Conservation (phyloP, 92 coral and sea anemone genomes). For the Porites rus region DNA sequence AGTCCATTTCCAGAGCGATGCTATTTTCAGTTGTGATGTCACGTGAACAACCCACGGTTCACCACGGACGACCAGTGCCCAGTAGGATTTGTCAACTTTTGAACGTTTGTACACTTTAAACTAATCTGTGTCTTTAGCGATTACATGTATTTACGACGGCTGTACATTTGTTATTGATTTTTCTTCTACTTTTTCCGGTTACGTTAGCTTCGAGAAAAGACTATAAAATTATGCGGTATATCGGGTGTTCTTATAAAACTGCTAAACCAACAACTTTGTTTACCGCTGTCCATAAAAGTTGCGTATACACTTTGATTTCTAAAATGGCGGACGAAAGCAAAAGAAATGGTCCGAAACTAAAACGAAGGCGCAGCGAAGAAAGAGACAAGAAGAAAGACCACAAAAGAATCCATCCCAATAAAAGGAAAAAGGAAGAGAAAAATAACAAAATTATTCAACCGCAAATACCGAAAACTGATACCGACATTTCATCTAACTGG, state of each 20-base stretch:
- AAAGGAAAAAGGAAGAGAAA: constrained; percentile 21
- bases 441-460: constrained; percentile 60
- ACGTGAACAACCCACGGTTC: constrained; percentile 16
- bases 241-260: neutral
- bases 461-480: constrained; percentile 77
- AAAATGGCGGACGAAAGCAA: constrained; percentile 22
- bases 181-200: neutral
- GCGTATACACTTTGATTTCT: neutral
- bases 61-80: neutral
- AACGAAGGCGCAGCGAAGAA: constrained; percentile 3
- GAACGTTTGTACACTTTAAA: neutral
- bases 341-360: neutral
- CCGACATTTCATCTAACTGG: constrained; percentile 95
- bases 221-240: neutral
- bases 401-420: constrained; percentile 22
- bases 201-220: neutral
- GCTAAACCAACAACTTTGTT: no score
- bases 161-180: neutral
- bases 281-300: neutral
- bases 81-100: neutral
- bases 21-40: constrained; percentile 38
- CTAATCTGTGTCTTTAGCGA: neutral
- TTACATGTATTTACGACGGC: neutral
- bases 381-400: constrained; percentile 23
- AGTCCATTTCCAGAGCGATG: neutral